Base-by-base conservation (phyloP, 1,140 invertebrate species). In the Leguminivora glycinivorella region DNA sequence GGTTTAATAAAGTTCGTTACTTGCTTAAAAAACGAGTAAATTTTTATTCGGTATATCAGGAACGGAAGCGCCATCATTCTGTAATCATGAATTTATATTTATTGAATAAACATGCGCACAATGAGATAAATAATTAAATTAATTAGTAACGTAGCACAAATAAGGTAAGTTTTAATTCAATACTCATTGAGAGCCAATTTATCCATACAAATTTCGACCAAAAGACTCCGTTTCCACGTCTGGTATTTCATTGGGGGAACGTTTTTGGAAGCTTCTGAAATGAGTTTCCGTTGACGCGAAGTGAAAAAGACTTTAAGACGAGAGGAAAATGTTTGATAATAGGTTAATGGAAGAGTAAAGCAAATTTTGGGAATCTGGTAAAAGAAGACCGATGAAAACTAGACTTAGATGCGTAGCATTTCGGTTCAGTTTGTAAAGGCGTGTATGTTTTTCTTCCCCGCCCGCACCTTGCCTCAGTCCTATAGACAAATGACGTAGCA, bases 401-500 rank as follows among this genome's bases (percentile, higher is more conserved):
- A 76, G 60, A 68, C 73, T 73, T 78, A 78, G 69, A 69, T 14
- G 43, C 17, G 40, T 63, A 14, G 0, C 4, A 4, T 76, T 83
- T 81, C 75, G 68, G 60, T 73, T 67, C 74, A 67, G 78, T 86
- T 84, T 63, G 47, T 67, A 56, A 68, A 40, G 56, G 56, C 67
- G 34, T 56, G 29, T 6, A 4, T 47, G 25, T 67, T 29, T 31
- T 70, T 76, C 24, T 70, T 71, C 70, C 71, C 74, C 69, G 80
- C 82, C 82, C 83, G 72, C 81, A 74, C 85, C 81, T 69, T 80
- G 70, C 80, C 69, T 73, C 81, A 83, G 63, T 68, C 85, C 85
- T 82, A 84, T 84, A 92, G 91, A 92, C 84, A 92, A 92, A 92
- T 92, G 90, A 91, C 82, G 82, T 88, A 88, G 84, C 90, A 92